phyloP scores from a whole-genome alignment of 2,888 invertebrate genomes.

The Drosophila cracens region DNA sequence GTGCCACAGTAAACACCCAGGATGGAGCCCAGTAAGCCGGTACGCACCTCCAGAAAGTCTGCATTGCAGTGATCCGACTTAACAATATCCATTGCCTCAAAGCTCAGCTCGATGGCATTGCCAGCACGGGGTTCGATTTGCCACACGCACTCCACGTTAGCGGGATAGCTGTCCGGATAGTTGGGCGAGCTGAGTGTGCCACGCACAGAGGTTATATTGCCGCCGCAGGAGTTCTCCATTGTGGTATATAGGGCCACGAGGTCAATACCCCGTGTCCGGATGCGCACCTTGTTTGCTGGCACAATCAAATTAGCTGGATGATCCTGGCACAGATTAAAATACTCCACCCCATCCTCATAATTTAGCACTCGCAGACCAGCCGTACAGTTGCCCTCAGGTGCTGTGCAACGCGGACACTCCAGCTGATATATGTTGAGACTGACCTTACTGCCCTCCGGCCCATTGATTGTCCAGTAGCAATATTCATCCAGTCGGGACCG shows the following conservation, averaged over 20 bases:
- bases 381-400: conserved; percentile 44
- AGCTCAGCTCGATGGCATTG: conserved; percentile 88
- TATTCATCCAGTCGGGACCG: conserved; percentile 64
- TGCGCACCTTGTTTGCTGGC: conserved; percentile 49
- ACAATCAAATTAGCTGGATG: conserved; percentile 63
- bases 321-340: conserved; percentile 56
- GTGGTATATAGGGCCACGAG: conserved; percentile 85
- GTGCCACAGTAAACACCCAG: conserved; percentile 91
- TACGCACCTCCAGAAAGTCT: conserved; percentile 94
- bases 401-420: conserved; percentile 70
- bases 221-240: conserved; percentile 89
- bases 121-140: conserved; percentile 88
- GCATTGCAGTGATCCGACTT: conserved; percentile 90
- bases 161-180: conserved; percentile 90
- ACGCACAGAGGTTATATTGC: conserved; percentile 86
- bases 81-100: conserved; percentile 89
- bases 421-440: conserved; percentile 70
- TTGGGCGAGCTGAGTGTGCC: conserved; percentile 90
- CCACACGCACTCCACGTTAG: conserved; percentile 91
- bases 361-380: conserved; percentile 57
- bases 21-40: conserved; percentile 87
- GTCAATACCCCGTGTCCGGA: conserved; percentile 56
- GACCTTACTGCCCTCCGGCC: conserved; percentile 60
- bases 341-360: conserved; percentile 43
- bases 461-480: conserved; percentile 32